Percentiles rank a stretch among this genome's conserved stretches.
Conservation (phyloP, 2,888 invertebrate species). For the Mythimna loreyi region DNA sequence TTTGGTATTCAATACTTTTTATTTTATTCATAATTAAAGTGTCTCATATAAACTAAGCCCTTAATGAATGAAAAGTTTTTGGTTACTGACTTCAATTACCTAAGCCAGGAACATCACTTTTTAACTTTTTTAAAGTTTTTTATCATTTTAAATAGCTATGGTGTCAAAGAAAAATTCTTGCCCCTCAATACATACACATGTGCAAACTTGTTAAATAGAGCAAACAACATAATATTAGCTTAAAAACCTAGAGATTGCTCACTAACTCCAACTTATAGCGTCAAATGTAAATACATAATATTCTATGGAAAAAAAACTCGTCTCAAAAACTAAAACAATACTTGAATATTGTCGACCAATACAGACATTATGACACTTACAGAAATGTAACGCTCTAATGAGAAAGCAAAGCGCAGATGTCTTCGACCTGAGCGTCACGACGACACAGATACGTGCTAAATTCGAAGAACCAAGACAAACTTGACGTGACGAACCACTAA, state of each 20-base stretch:
- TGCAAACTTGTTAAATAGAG: conserved; percentile 6
- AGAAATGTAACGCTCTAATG: conserved; percentile 88
- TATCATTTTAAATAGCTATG: not conserved
- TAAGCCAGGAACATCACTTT: not conserved
- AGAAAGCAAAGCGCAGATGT: conserved; percentile 84
- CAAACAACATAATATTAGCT: conserved; percentile 40
- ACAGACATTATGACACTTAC: conserved; percentile 65
- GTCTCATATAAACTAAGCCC: not conserved
- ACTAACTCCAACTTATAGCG: conserved; percentile 43
- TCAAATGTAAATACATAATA: conserved; percentile 45
- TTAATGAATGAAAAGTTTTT: not conserved
- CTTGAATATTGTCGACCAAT: conserved; percentile 52
- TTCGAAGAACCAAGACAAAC: conserved; percentile 82
- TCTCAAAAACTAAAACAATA: conserved; percentile 40
- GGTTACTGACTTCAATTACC: not conserved
- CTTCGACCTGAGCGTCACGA: conserved; percentile 83
- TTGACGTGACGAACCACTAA: conserved; percentile 83
- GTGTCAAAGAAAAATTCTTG: not conserved
- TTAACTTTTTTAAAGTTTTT: not conserved
- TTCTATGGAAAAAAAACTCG: conserved; percentile 37
- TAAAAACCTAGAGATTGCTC: conserved; percentile 32
- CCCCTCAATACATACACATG: not conserved
- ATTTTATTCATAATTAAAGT: not conserved
- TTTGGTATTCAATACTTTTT: too few species aligned
- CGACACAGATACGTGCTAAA: conserved; percentile 86